Evolutionary conservation across 92 coral and sea anemone genomes (phyloP).

Genomic region (Scolanthus callimorphus): DNA sequence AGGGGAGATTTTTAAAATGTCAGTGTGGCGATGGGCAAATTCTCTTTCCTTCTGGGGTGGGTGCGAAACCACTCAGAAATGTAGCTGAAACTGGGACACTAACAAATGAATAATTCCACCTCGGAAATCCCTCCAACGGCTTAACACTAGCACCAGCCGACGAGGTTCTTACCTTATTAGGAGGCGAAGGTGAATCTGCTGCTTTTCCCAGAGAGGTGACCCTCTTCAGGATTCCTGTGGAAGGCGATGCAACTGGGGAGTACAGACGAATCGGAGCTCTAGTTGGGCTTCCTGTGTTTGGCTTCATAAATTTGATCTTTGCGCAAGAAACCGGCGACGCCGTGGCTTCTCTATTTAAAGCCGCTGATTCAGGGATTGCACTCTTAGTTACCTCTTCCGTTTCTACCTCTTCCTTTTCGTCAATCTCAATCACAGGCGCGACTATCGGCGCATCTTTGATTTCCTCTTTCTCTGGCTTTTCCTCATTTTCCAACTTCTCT

Average conservation of each 20-base stretch:
- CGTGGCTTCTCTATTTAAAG: constrained; percentile 25
- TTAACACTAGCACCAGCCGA: too few species aligned
- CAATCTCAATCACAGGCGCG: not conserved
- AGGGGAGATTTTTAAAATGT: too few species aligned
- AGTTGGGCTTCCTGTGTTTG: constrained; percentile 81
- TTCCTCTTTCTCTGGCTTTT: not conserved
- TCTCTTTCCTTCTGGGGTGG: too few species aligned
- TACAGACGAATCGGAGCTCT: constrained; percentile 39
- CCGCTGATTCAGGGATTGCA: constrained; percentile 13
- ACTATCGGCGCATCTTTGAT: not conserved
- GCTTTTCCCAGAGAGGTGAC: constrained; percentile 47
- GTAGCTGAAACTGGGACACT: too few species aligned
- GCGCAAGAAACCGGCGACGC: constrained; percentile 84
- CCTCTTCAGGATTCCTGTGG: constrained; percentile 91
- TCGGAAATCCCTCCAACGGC: too few species aligned
- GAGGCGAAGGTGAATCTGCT: constrained; percentile 92
- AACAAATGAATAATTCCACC: too few species aligned
- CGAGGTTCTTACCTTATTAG: too few species aligned
- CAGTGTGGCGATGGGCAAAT: too few species aligned
- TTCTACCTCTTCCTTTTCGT: constrained; percentile 3
- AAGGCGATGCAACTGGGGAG: constrained; percentile 80
- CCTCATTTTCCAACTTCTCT: too few species aligned
- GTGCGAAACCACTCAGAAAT: too few species aligned
- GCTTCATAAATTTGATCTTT: constrained; percentile 71
- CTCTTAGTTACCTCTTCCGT: constrained; percentile 6